Conservation (phyloP, 2,113 vertebrate species). For the Mohoua ochrocephala region DNA sequence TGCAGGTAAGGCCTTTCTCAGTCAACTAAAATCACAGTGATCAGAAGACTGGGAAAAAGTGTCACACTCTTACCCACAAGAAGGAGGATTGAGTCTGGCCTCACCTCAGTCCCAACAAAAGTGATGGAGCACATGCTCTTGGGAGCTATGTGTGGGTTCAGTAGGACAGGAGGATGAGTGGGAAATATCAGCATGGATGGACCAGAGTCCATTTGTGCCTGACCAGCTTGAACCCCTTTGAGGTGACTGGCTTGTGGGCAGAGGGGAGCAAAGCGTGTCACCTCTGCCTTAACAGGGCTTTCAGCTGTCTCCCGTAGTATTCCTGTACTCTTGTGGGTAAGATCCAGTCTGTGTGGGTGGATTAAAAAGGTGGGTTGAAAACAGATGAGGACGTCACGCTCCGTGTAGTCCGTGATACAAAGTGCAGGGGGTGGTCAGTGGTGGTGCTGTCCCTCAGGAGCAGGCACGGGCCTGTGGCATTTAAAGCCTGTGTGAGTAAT, state of each 20-base stretch:
- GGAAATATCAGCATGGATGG: background rate
- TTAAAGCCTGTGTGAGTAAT: background rate
- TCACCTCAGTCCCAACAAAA: background rate
- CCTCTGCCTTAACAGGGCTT: background rate
- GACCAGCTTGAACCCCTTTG: background rate
- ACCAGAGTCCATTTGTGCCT: background rate
- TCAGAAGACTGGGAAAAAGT: background rate
- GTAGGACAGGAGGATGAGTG: background rate
- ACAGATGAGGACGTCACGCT: accelerated
- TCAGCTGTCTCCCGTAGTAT: background rate
- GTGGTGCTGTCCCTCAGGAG: background rate
- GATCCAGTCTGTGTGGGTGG: background rate
- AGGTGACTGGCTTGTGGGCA: background rate
- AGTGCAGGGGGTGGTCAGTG: accelerated
- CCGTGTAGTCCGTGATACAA: accelerated
- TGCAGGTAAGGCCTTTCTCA: background rate
- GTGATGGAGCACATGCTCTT: background rate
- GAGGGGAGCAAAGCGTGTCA: background rate
- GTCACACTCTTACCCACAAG: background rate
- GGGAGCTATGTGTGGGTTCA: background rate
- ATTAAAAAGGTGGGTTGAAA: background rate
- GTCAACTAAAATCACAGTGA: background rate
- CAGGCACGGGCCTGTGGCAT: accelerated
- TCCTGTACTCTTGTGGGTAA: background rate
- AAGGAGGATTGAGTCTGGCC: background rate